A percentile compares a stretch with the other conserved stretches of the same genome.
Conservation (phyloP, 2,113 vertebrate genomes). For the Brachionichthys hirsutus region DNA sequence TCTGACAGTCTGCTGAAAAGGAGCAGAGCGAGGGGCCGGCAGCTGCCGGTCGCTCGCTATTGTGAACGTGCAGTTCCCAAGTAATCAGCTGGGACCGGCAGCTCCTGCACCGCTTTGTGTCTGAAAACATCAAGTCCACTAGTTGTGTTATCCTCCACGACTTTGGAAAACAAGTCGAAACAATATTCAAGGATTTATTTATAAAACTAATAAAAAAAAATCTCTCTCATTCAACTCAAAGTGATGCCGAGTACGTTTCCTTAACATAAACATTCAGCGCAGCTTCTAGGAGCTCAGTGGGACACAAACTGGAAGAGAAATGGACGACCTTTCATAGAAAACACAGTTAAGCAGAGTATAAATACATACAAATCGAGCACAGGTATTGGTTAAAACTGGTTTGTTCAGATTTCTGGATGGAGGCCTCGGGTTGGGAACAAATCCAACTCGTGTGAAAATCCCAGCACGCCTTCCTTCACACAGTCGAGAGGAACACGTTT, state of each 20-base stretch:
- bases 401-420: not conserved
- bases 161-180: not conserved
- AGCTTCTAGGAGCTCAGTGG: not conserved
- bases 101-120: conserved; percentile 70
- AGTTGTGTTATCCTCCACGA: conserved; percentile 3
- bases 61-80: conserved; percentile 70
- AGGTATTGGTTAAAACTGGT: not conserved
- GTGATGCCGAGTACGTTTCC: not conserved
- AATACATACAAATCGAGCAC: not conserved
- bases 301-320: not conserved
- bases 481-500: not conserved
- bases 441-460: not conserved
- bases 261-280: not conserved
- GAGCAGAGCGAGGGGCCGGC: conserved; percentile 63
- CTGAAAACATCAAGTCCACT: conserved; percentile 43
- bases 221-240: not conserved
- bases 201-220: no score
- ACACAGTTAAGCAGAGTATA: not conserved
- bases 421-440: not conserved
- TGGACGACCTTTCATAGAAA: not conserved
- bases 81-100: conserved; percentile 51
- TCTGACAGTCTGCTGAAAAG: conserved; percentile 71
- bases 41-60: conserved; percentile 71
- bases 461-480: not conserved
- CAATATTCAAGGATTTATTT: no score